Conservation (phyloP, 2,113 vertebrate genomes). For the Pelecanoides urinatrix region DNA sequence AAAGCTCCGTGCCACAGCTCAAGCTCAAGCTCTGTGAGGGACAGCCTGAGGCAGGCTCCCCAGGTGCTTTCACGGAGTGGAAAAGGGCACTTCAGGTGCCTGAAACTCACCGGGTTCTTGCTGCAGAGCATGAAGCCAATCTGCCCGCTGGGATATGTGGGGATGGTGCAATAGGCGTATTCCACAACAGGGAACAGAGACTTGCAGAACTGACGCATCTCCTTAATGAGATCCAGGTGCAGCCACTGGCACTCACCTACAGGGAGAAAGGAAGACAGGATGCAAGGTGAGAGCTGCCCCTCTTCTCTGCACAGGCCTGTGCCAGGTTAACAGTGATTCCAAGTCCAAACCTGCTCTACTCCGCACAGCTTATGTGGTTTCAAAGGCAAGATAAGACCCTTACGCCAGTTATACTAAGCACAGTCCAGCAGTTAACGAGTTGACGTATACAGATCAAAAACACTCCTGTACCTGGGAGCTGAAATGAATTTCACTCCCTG, state of each 20-base stretch:
- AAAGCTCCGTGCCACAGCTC: background rate
- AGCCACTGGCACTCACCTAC: conserved; percentile 97
- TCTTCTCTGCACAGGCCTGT: background rate
- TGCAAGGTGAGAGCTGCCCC: conserved; percentile 7
- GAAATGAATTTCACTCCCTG: background rate
- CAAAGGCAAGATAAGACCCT: background rate
- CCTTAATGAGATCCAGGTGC: conserved; percentile 95
- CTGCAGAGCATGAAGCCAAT: conserved; percentile 99
- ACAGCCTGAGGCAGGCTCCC: background rate
- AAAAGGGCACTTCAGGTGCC: background rate
- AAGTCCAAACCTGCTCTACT: conserved; percentile 38
- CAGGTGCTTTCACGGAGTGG: rapidly evolving
- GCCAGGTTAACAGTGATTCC: background rate
- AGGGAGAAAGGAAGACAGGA: background rate
- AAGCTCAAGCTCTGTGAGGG: background rate
- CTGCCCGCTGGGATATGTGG: conserved; percentile 96
- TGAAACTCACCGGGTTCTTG: conserved; percentile 87
- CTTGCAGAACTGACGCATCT: conserved; percentile 96
- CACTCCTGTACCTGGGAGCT: background rate
- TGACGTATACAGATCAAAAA: background rate
- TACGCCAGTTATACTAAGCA: background rate
- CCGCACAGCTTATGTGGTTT: background rate
- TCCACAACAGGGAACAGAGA: conserved; percentile 93
- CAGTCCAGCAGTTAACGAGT: background rate
- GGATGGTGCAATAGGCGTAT: conserved; percentile 95